phyloP scores from a whole-genome alignment of 2,113 vertebrate genomes.

The Willisornis vidua region DNA sequence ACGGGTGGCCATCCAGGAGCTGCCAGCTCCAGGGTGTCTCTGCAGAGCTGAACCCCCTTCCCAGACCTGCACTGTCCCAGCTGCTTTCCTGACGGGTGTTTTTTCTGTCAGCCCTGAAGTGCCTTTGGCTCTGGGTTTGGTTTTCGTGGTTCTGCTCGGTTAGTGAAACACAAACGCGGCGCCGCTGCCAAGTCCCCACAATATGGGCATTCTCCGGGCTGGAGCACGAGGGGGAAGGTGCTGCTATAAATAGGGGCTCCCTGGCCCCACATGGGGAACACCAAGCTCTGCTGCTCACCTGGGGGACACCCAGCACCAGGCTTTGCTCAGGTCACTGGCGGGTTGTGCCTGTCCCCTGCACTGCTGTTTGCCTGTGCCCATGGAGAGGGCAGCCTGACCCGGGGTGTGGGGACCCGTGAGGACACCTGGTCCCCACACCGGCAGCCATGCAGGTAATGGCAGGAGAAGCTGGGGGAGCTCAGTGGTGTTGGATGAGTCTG shows the following conservation, averaged over 20 bases:
- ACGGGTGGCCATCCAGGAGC: fast-evolving
- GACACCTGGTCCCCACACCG: neutral
- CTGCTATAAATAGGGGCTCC: conserved; percentile 56
- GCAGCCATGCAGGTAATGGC: conserved; percentile 24
- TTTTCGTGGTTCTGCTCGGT: conserved; percentile 57
- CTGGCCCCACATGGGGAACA: conserved; percentile 52
- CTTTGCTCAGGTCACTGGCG: neutral
- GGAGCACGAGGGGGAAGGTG: conserved; percentile 9
- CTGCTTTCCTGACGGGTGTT: neutral
- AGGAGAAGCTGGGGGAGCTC: neutral
- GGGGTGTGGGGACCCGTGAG: neutral
- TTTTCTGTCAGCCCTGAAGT: neutral
- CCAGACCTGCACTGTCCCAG: neutral
- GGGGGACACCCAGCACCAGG: neutral
- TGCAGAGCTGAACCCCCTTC: neutral
- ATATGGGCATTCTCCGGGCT: conserved; percentile 4
- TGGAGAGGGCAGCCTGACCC: conserved; percentile 60
- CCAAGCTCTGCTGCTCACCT: conserved; percentile 66
- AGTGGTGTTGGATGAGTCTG: neutral
- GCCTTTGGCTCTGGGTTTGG: neutral
- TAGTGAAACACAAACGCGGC: conserved; percentile 44
- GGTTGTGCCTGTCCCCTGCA: neutral
- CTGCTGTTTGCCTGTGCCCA: neutral
- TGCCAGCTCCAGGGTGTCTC: neutral
- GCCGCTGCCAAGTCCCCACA: conserved; percentile 37